Evolutionary conservation across 2,797 vertebrate genomes (phyloP).

Genomic region (Hemitrygon akajei): DNA sequence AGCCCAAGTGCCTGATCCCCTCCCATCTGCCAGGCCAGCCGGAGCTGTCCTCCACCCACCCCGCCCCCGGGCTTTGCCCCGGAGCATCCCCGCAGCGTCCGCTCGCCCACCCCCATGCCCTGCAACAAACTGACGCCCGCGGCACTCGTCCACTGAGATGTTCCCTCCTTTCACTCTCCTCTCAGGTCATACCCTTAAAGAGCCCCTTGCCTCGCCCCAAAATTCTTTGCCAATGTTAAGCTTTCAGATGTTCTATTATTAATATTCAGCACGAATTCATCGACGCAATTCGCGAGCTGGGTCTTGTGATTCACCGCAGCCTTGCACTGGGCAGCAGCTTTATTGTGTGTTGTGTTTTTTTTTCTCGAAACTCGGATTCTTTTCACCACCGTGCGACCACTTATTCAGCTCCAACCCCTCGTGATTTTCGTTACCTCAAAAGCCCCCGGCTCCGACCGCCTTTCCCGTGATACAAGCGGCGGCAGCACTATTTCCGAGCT

Average conservation of each 20-base stretch:
- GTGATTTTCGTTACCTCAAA: not conserved
- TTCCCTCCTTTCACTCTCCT: not conserved
- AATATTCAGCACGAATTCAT: not conserved
- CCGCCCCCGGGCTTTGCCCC: not conserved
- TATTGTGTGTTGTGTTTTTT: too few species aligned
- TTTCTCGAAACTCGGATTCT: not conserved
- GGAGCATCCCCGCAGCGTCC: too few species aligned
- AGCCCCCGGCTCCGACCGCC: not conserved
- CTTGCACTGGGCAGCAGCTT: not conserved
- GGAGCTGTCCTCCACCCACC: not conserved
- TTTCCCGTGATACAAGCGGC: not conserved
- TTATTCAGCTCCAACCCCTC: not conserved
- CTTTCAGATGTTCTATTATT: not conserved
- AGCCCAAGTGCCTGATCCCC: not conserved
- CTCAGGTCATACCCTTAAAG: not conserved
- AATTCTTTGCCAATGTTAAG: not conserved
- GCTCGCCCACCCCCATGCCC: too few species aligned
- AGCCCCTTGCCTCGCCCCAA: not conserved
- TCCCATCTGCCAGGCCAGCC: not conserved
- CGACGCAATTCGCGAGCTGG: not conserved
- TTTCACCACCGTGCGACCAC: not conserved
- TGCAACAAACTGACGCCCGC: too few species aligned
- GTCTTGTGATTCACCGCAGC: constrained; percentile 47
- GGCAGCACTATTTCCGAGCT: not conserved
- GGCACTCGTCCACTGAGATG: not conserved